Percentiles rank a stretch among this genome's conserved stretches.
Evolutionary conservation across 2,113 vertebrate species (phyloP).

Genomic region (Heterotis niloticus): DNA sequence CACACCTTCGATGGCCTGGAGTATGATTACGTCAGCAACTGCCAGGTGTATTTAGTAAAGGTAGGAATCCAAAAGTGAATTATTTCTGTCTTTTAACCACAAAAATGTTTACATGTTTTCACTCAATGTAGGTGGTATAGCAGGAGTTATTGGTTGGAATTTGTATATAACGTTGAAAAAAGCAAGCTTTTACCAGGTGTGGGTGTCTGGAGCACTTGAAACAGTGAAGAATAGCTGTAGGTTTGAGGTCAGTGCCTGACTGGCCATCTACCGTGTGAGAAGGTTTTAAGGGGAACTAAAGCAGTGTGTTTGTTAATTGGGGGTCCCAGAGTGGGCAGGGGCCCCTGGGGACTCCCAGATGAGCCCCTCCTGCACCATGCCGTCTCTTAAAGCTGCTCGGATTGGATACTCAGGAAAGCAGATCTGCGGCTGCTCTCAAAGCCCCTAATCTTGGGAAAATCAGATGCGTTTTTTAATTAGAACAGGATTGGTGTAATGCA

Average conservation of each 20-base stretch:
- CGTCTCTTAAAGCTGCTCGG: conserved; percentile 35
- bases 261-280: neutral
- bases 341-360: neutral
- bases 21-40: conserved; percentile 92
- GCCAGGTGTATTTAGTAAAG: conserved; percentile 87
- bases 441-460: conserved; percentile 60
- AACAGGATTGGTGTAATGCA: conserved; percentile 62
- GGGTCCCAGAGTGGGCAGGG: neutral
- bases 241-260: neutral
- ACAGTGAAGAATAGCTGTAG: neutral
- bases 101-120: neutral
- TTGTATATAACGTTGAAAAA: neutral
- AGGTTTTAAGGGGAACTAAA: conserved; percentile 14
- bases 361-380: conserved; percentile 13
- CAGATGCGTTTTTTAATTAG: conserved; percentile 69
- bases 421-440: conserved; percentile 47
- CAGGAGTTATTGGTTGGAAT: neutral
- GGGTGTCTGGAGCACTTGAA: too few species aligned
- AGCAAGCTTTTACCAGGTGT: neutral
- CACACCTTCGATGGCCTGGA: conserved; percentile 93
- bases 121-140: neutral
- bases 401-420: conserved; percentile 50
- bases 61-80: conserved; percentile 46
- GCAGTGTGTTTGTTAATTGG: neutral
- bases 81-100: neutral